A percentile compares a stretch with the other conserved stretches of the same genome.
Conservation (phyloP, 2,113 vertebrate genomes). For the Myanophis thanlyinensis region DNA sequence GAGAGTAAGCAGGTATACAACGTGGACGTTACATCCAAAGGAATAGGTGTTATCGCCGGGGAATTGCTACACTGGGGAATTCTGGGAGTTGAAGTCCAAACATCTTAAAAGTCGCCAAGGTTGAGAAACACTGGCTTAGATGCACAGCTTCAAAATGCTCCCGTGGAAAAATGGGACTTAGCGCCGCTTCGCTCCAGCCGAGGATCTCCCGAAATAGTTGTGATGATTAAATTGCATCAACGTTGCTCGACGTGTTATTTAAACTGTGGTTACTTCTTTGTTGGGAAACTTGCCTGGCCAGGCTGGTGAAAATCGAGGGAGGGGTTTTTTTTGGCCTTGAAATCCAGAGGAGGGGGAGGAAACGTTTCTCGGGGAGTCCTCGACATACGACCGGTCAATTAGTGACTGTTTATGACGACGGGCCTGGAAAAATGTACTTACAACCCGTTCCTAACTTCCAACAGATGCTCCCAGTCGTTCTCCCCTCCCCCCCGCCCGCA, state of each 20-base stretch:
- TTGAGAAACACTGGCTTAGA: no score
- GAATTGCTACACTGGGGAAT: no score
- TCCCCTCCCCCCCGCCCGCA: no score
- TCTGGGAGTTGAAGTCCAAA: no score
- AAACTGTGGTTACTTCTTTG: accelerated
- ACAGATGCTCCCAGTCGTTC: background rate
- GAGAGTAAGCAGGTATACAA: no score
- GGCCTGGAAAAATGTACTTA: background rate
- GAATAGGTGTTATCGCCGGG: no score
- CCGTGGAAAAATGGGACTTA: background rate
- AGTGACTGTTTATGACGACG: background rate
- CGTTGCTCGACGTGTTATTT: no score
- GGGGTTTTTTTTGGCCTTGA: background rate
- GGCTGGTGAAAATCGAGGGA: background rate
- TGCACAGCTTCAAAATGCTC: background rate
- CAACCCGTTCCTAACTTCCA: background rate
- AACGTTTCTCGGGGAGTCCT: background rate
- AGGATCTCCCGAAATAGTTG: background rate
- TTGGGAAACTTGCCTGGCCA: background rate
- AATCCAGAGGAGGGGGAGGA: background rate
- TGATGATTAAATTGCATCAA: background rate
- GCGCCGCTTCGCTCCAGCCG: background rate
- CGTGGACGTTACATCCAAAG: no score
- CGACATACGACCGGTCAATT: background rate
- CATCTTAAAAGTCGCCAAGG: no score